Evolutionary conservation across 1,140 invertebrate species (phyloP), one percentile per base, ranked within the genome.

Genomic region (Acromyrmex charruanus): DNA sequence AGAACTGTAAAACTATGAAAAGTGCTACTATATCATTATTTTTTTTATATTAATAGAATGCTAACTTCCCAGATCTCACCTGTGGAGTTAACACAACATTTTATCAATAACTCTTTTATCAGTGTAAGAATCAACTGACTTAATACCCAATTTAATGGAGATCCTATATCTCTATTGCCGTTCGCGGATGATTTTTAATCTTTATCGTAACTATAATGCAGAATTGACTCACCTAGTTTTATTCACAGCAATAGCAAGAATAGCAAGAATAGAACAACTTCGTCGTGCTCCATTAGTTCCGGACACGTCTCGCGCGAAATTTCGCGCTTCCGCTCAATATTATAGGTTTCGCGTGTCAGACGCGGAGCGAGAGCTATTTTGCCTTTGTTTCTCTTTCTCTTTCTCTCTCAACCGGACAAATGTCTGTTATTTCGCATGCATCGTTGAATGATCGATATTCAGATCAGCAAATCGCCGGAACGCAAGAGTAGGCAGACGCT

Each of bases 341-440:
- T 80, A 69, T 69, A 58, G 63, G 69, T 39, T 68, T 77, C 25
- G 28, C 44, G 66, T 28, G 68, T 81, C 49, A 21, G 2, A 18
- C 77, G 49, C n/a, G 51, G 16, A 31, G 12, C 75, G 12, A 68
- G 16, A 51, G 28, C 55, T 39, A 31, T 51, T 79, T 51, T 44
- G 28, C 49, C n/a, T 63, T 28, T 39, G 14, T 12, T 79, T 55
- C 31, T 35, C 49, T 28, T 79, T 55, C 31, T 35, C 49, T 28
- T 18, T 69, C 31, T 55, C 65, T 71, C 31, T 59, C 66, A 4
- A 44, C 66, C 35, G 31, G 65, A 44, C 31, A 81, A 81, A 81
- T 58, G 18, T 31, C 81, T 75, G 59, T 74, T 77, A 61, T 84
- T 84, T 84, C 71, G 9, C n/a, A 49, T 16, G 61, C 82, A 85